A percentile compares a stretch with the other conserved stretches of the same genome.
Conservation (phyloP, 1,140 invertebrate species). For the Doryteuthis pealeii region DNA sequence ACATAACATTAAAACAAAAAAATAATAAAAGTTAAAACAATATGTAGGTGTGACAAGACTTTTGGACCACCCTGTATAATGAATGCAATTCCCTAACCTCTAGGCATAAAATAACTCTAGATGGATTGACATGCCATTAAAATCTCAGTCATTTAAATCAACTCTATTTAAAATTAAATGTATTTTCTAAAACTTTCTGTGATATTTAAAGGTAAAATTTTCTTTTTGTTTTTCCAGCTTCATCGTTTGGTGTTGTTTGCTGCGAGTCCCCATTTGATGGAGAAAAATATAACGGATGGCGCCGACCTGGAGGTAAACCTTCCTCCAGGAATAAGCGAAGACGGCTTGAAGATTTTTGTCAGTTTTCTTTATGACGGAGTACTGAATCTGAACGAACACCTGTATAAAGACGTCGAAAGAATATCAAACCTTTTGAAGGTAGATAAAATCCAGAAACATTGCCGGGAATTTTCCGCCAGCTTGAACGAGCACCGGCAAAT, state of each 20-base stretch:
- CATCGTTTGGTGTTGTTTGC: constrained; percentile 11
- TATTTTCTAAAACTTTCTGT: no score
- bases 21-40: no score
- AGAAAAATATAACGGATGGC: constrained; percentile 10
- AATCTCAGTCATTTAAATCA: no score
- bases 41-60: no score
- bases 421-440: constrained; percentile 8
- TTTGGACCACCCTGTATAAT: no score
- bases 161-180: no score
- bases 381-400: background rate
- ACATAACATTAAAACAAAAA: no score
- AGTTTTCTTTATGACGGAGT: constrained; percentile 7
- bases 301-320: constrained; percentile 10
- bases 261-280: constrained; percentile 10
- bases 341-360: background rate
- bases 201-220: no score
- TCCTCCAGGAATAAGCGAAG: background rate
- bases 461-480: background rate
- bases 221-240: background rate
- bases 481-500: background rate
- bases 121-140: no score
- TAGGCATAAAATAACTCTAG: no score
- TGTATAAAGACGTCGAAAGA: constrained; percentile 9
- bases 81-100: no score
- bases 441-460: constrained; percentile 2